Evolutionary conservation across 2,888 invertebrate genomes (phyloP), one percentile per base, ranked within the genome.

Genomic region (Cinara cedri): DNA sequence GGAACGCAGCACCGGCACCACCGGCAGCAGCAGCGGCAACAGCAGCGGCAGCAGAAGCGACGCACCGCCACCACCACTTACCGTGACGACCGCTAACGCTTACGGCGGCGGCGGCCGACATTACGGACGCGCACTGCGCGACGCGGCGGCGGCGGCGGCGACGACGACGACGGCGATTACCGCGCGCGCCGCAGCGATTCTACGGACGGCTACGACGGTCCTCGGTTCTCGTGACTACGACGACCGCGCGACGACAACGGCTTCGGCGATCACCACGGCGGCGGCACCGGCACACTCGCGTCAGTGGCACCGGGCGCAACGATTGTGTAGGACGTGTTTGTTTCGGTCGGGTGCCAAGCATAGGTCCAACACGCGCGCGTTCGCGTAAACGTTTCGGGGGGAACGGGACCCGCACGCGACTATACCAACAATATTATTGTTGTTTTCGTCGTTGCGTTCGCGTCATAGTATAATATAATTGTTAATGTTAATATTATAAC

Each of bases 271-370:
- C 54, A 44, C n/a, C n/a, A n/a, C 60, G 16, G 46, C 60, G 63
- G 11, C 46, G 72, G 8, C 65, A 42, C 16, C 60, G 57, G 44
- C n/a, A 14, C 26, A 55, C 46, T 62, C 49, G 55, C 57, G 72
- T 70, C 80, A 76, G 81, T 75, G 74, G 80, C 81, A 72, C 65
- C 76, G 81, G 81, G 80, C 81, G 81, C 72, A 54, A 75, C 66
- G 72, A 66, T 60, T 62, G 42, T 76, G 75, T 63, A 54, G 75
- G 75, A 54, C 63, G 75, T 65, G n/a, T 65, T 19, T 54, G 16
- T 63, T 16, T 54, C 75, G 65, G 54, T 75, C 63, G 65, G 62
- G 24, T 49, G 26, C 74, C 62, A 16, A 63, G 51, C 62, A 42
- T 54, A 55, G 71, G 71, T 71, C 71, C 34, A 57, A 57, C 34